A percentile compares a stretch with the other conserved stretches of the same genome.
phyloP scores from a whole-genome alignment of 2,797 vertebrate species.

The Intellagama lesueurii region DNA sequence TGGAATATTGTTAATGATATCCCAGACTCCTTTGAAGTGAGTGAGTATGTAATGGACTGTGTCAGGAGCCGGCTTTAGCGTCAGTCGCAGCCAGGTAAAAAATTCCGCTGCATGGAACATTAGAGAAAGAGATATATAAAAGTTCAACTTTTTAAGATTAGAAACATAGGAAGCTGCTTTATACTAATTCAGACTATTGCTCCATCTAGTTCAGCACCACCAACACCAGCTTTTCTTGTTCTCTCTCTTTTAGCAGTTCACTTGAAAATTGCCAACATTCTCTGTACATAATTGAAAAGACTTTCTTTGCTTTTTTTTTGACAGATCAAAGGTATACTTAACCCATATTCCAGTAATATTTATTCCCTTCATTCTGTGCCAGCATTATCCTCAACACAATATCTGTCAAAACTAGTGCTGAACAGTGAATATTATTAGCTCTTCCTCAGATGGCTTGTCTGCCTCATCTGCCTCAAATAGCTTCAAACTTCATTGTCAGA shows the following conservation, averaged over 20 bases:
- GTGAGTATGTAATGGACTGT: conserved; percentile 95
- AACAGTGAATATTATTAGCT: neutral
- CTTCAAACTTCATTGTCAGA: neutral
- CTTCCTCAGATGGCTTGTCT: no score
- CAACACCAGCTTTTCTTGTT: neutral
- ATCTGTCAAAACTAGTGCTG: neutral
- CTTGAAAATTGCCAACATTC: neutral
- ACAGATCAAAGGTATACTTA: no score
- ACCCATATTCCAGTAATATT: neutral
- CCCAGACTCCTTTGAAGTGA: conserved; percentile 93
- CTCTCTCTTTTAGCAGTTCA: neutral
- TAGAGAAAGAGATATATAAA: neutral
- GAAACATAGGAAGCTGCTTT: neutral
- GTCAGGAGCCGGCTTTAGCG: conserved; percentile 89
- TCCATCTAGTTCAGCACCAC: neutral
- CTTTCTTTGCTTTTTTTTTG: neutral
- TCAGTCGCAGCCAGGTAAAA: conserved; percentile 86
- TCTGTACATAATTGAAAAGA: no score
- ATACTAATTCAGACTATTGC: neutral
- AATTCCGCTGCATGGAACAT: conserved; percentile 85
- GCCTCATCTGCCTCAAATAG: neutral
- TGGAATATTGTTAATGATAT: conserved; percentile 90
- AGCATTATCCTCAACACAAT: neutral
- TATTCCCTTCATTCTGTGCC: neutral
- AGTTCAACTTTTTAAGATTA: no score